These are phyloP conservation scores for Arbacia lixula DNA, from an alignment of 53 echinoderm and acorn worm genomes.

Conservation along the genomic window DNA sequence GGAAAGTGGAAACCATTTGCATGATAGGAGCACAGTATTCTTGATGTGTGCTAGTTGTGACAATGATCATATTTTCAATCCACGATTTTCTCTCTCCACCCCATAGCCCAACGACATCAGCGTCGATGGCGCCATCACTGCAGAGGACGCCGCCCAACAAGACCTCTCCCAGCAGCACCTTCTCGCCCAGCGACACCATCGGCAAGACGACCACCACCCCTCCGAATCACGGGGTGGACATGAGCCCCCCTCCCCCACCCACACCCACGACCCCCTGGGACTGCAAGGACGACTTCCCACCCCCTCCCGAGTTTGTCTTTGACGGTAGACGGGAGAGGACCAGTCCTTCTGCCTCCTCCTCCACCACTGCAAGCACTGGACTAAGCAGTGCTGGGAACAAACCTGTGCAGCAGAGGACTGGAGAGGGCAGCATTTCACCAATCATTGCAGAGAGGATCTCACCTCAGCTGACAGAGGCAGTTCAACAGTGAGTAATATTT, in stretches of 20 bases:
- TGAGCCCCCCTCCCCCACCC: constrained; percentile 50
- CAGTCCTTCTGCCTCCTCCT: background rate
- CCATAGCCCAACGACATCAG: too few relatives aligned
- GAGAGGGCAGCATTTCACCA: constrained; percentile 32
- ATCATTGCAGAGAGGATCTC: constrained; percentile 10
- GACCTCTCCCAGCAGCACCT: background rate
- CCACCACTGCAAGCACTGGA: background rate
- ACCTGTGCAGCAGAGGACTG: background rate
- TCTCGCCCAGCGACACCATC: background rate
- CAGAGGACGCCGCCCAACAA: constrained; percentile 8
- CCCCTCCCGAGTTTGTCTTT: constrained; percentile 22
- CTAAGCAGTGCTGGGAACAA: background rate
- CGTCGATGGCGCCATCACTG: too few relatives aligned
- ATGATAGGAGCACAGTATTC: too few relatives aligned
- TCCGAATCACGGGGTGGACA: background rate
- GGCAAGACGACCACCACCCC: background rate
- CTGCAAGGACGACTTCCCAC: constrained; percentile 3
- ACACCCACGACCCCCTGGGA: constrained; percentile 31
- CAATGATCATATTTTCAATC: too few relatives aligned
- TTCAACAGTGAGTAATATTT: constrained; percentile 3
- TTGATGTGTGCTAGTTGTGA: too few relatives aligned
- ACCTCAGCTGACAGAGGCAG: background rate
- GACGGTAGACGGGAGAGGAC: background rate
- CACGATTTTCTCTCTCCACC: too few relatives aligned
- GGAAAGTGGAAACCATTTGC: too few relatives aligned